Conservation (phyloP, 2,113 vertebrate genomes). For the Gymnarchus niloticus region DNA sequence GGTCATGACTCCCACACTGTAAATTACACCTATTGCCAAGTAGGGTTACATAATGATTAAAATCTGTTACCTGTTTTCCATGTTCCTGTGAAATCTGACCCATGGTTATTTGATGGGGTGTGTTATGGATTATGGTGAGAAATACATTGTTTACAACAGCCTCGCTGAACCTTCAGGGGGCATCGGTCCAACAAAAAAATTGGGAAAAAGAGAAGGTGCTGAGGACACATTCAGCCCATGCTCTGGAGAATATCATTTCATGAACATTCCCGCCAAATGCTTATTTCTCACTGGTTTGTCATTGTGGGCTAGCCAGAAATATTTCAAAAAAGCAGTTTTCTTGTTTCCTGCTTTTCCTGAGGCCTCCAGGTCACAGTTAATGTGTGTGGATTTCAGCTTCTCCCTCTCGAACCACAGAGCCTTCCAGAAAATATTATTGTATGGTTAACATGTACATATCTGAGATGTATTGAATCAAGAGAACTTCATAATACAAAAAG, state of each 20-base stretch:
- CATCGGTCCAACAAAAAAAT: neutral
- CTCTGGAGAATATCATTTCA: neutral
- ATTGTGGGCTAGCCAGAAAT: neutral
- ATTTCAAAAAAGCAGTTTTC: neutral
- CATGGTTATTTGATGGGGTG: neutral
- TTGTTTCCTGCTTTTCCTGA: neutral
- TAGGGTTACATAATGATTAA: neutral
- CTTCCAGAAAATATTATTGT: neutral
- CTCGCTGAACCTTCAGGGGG: too few relatives aligned
- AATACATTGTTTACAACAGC: neutral
- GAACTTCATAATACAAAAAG: neutral
- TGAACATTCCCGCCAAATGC: neutral
- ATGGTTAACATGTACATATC: neutral
- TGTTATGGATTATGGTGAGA: neutral
- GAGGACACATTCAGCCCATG: neutral
- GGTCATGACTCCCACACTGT: neutral
- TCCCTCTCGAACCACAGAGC: too few relatives aligned
- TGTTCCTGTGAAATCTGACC: neutral
- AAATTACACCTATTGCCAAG: conserved; percentile 1
- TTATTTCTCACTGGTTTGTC: neutral
- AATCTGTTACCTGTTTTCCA: neutral
- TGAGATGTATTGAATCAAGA: neutral
- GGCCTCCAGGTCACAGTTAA: neutral
- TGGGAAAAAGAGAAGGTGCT: neutral
- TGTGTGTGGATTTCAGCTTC: neutral